Base-by-base conservation (phyloP, 2,888 invertebrate genomes). In the Tyria jacobaeae region DNA sequence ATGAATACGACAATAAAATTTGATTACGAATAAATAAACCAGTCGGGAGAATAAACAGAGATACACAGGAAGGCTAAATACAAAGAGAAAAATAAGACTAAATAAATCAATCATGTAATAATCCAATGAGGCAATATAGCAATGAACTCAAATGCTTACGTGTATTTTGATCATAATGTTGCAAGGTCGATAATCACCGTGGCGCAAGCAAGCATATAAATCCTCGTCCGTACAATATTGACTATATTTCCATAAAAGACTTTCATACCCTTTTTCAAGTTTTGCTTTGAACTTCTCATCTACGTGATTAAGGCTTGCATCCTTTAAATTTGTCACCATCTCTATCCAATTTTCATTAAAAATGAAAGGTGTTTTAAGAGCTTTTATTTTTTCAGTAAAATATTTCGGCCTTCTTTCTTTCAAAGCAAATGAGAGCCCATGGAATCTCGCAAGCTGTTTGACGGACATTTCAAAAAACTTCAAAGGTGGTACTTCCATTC, bases 371-470 rank as follows among this genome's bases (percentile, higher is more conserved):
- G 64, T 65, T 35, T 76, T 68, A 31, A 78, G 50, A 9, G 48
- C 24, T 64, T 68, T 70, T 2, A 82, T 65, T 44, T 73, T 73
- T 1, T 61, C 68, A 7, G 83, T 66, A 60, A 79, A 87, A 66
- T 79, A 89, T 25, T 79, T 76, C 0, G 80, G 80, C 34, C 61
- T 63, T 57, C 68, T 76, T 4, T 69, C 62, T 78, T 83, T 69
- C 34, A 87, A 44, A 1, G 75, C 80, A 62, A 82, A 81, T 5
- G 85, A 82, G 0, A 87, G 62, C 0, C 76, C 82, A 56, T 88
- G 87, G 21, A 86, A 81, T 62, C 78, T 85, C 0, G 87, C 88
- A 15, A 87, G 70, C 55, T 84, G 76, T 61, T 76, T 73, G 1
- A 87, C 54, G 1, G 81, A 70, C 10, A 81, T 49, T 60, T 82